Evolutionary conservation across 2,888 invertebrate genomes (phyloP), one percentile per base, ranked within the genome.

Genomic region (Chalcis sispes): DNA sequence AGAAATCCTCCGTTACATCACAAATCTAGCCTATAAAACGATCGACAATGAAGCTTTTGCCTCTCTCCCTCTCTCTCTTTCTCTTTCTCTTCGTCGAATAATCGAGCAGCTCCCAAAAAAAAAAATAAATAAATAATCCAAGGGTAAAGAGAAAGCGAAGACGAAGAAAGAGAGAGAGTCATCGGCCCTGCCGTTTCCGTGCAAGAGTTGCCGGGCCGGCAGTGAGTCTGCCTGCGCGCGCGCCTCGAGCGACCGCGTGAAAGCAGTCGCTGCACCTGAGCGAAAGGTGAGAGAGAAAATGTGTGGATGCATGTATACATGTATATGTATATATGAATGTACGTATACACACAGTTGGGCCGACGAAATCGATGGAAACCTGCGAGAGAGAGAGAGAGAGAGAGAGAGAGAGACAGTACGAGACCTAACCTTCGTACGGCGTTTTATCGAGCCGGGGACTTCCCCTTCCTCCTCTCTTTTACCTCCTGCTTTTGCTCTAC

Each of bases 321-420:
- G n/a, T n/a, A n/a, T n/a, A n/a, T n/a, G n/a, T 36, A 18, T 18
- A 18, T 58, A 75, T 64, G 79, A 79, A 10, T 25, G 36, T 10
- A 10, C 36, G 36, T 10, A 7, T 4, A 10, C 36, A 10, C 5
- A 4, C 10, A 10, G 36, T 10, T 10, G 36, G 36, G 79, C 78
- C 81, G 80, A 81, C 79, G 81, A 81, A 82, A 84, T 84, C 84
- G 84, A 84, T 84, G 83, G 78, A 78, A 80, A 79, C 81, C 8
- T n/a, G 29, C 5, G 56, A 29, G 27, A 56, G 56, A 40, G 46
- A 25, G 64, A 64, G 64, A 29, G 64, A 50, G 20, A 62, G 62
- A 15, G 70, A 61, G 50, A 46, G 50, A 40, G 50, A 36, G 50
- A 29, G 52, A 40, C 10, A 8, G 32, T 4, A 29, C 5, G 46